Evolutionary conservation across 2,113 vertebrate genomes (phyloP).

Genomic region (Falcunculus frontatus): DNA sequence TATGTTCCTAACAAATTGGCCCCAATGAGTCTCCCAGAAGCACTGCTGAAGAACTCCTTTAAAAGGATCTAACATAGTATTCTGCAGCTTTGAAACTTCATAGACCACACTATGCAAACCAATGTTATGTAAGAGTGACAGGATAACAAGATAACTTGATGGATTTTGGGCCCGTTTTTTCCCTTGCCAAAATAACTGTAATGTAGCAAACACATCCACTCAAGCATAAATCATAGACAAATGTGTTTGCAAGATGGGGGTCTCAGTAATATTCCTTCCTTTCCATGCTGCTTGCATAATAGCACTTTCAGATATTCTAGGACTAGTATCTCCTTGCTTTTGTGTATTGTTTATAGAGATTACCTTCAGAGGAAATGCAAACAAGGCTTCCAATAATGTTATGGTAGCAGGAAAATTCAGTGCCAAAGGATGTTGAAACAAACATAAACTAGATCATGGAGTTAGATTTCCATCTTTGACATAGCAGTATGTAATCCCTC

Average conservation of each 20-base stretch:
- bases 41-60: not conserved
- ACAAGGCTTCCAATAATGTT: not conserved
- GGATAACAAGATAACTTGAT: not conserved
- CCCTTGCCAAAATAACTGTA: not conserved
- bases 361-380: not conserved
- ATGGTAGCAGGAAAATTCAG: not conserved
- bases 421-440: not conserved
- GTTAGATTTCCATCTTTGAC: not conserved
- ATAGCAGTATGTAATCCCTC: accelerated
- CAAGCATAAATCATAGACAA: not conserved
- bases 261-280: not conserved
- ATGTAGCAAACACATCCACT: not conserved
- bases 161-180: not conserved
- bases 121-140: not conserved
- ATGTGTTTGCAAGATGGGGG: not conserved
- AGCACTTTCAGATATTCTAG: not conserved
- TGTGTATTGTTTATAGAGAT: not conserved
- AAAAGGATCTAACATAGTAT: not conserved
- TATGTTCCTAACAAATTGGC: not conserved
- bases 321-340: not conserved
- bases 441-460: not conserved
- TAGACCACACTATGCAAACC: not conserved
- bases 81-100: not conserved
- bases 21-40: not conserved
- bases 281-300: not conserved